These are phyloP conservation scores for Masticophis lateralis DNA, from an alignment of 2,797 vertebrate species.

Conservation along the genomic window DNA sequence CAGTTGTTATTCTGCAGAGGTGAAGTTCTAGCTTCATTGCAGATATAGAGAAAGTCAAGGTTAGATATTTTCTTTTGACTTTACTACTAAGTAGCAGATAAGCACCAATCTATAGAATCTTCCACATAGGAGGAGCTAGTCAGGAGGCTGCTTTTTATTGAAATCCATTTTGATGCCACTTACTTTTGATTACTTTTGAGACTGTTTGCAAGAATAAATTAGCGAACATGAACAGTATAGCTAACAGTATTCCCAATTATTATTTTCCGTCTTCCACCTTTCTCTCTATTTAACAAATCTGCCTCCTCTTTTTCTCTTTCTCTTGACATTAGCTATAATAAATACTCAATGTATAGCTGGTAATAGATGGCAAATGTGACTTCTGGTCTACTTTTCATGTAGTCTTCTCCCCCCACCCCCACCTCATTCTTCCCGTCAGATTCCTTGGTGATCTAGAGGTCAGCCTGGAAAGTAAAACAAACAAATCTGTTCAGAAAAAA, in stretches of 20 bases:
- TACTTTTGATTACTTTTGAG: neutral
- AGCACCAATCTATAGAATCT: neutral
- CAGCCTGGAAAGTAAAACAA: neutral
- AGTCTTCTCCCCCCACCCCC: neutral
- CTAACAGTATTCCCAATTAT: neutral
- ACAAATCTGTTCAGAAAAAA: neutral
- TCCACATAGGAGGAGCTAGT: neutral
- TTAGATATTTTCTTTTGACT: neutral
- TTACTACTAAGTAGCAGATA: neutral
- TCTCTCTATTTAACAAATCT: neutral
- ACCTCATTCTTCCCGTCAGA: neutral
- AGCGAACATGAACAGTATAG: neutral
- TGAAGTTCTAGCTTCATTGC: neutral
- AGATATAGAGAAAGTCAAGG: neutral
- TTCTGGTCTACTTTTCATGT: neutral
- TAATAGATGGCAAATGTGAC: neutral
- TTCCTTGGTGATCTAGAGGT: neutral
- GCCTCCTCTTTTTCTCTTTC: neutral
- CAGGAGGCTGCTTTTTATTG: neutral
- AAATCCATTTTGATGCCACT: neutral
- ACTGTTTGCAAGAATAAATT: neutral
- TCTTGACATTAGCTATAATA: neutral
- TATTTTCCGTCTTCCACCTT: neutral
- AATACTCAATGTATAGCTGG: neutral
- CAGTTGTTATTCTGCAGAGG: neutral